These are phyloP conservation scores for Camponotus fellah DNA, from an alignment of 2,888 invertebrate genomes.

Conservation along the genomic window DNA sequence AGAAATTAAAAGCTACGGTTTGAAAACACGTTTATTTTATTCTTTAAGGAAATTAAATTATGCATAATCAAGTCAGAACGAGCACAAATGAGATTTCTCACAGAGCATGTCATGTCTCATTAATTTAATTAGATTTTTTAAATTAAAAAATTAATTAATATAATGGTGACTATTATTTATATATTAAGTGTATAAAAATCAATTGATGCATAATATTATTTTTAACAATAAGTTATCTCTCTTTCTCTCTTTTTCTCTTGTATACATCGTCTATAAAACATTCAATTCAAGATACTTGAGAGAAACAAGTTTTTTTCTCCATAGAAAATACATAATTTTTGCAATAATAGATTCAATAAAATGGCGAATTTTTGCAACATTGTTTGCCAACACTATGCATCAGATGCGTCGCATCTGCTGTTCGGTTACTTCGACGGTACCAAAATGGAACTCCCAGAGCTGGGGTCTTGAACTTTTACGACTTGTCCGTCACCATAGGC, in stretches of 20 bases:
- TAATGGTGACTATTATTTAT: neutral
- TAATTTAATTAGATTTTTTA: neutral
- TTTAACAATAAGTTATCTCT: neutral
- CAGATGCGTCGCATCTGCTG: constrained; percentile 19
- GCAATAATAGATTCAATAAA: constrained; percentile 17
- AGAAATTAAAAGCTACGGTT: neutral
- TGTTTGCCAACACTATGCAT: neutral
- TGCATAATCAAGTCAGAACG: neutral
- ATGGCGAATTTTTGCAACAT: constrained; percentile 29
- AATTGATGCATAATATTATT: neutral
- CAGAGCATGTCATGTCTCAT: neutral
- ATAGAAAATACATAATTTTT: neutral
- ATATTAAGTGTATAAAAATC: neutral
- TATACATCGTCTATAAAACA: neutral
- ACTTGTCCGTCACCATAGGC: constrained; percentile 65
- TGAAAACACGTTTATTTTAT: neutral
- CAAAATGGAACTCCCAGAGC: constrained; percentile 41
- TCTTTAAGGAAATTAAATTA: neutral
- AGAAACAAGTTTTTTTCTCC: constrained; percentile 8
- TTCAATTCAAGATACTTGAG: constrained; percentile 14
- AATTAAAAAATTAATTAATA: neutral
- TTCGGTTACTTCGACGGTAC: constrained; percentile 24
- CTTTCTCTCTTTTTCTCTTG: neutral
- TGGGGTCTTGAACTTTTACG: constrained; percentile 69
- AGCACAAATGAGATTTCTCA: neutral